phyloP scores from a whole-genome alignment of 2,113 vertebrate genomes.

The Eonycteris spelaea region DNA sequence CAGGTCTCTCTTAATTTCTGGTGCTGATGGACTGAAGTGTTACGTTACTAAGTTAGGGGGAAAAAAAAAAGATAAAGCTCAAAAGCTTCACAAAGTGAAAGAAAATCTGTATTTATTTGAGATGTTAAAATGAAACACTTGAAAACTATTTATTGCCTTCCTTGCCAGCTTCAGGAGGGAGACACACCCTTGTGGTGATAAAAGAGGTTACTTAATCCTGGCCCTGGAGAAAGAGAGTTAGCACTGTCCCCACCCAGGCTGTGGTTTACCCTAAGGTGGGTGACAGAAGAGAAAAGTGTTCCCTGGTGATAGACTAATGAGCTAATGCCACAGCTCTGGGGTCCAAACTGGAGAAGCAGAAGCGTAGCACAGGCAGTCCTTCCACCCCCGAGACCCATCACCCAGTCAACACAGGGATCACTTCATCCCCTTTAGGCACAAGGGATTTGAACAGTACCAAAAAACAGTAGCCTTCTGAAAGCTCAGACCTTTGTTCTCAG shows the following conservation, averaged over 20 bases:
- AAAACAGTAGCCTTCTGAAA: not conserved
- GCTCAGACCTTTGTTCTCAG: not conserved
- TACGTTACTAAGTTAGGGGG: not conserved
- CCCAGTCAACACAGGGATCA: not conserved
- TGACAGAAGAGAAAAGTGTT: not conserved
- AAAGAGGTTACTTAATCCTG: slow-evolving; percentile 35
- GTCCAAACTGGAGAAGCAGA: not conserved
- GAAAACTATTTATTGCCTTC: slow-evolving; percentile 9
- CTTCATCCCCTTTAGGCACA: not conserved
- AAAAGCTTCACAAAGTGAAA: not conserved
- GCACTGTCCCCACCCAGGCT: not conserved
- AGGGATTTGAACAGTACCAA: not conserved
- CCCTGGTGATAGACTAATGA: not conserved
- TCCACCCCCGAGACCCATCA: not conserved
- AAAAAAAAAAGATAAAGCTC: not conserved
- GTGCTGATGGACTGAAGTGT: not conserved
- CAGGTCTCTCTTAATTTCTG: not conserved
- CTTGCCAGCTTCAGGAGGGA: not conserved
- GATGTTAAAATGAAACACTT: slow-evolving; percentile 41
- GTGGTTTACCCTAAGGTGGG: not conserved
- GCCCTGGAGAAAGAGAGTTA: not conserved
- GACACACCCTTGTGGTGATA: slow-evolving; percentile 52
- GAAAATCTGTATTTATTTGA: slow-evolving; percentile 38
- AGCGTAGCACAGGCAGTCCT: not conserved
- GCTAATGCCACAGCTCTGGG: not conserved